Evolutionary conservation across 1,140 invertebrate species (phyloP).

Genomic region (Sinella curviseta): DNA sequence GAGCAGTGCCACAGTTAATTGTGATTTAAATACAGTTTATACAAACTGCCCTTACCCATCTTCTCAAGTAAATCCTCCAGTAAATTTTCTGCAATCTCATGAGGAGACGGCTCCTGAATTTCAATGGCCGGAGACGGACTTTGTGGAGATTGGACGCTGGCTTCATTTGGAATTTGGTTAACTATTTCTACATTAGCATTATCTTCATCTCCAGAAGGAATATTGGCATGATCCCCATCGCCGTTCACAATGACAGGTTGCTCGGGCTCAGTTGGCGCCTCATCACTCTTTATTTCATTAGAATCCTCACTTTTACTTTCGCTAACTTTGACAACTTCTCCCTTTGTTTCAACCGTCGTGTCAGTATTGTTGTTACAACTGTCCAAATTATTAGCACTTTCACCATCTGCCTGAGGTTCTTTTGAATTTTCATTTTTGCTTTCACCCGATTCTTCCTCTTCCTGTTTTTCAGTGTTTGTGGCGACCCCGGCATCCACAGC

Average conservation of each 20-base stretch:
- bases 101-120: conserved; percentile 31
- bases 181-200: background rate
- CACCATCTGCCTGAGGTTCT: background rate
- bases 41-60: conserved; percentile 32
- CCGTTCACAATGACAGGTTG: background rate
- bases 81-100: conserved; percentile 39
- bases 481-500: background rate
- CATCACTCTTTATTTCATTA: background rate
- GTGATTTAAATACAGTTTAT: background rate
- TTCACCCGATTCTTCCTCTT: background rate
- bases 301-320: background rate
- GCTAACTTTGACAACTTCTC: background rate
- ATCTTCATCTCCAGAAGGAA: background rate
- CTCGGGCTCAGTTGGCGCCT: background rate
- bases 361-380: background rate
- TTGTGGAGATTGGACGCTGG: background rate
- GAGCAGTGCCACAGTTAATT: background rate
- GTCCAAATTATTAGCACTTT: background rate
- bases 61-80: conserved; percentile 38
- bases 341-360: background rate
- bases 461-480: conserved; percentile 21
- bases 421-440: background rate
- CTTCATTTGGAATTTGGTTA: background rate
- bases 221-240: background rate
- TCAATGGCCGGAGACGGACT: conserved; percentile 17